Conservation (phyloP, 2,888 invertebrate species). For the Agriopis leucophaearia region DNA sequence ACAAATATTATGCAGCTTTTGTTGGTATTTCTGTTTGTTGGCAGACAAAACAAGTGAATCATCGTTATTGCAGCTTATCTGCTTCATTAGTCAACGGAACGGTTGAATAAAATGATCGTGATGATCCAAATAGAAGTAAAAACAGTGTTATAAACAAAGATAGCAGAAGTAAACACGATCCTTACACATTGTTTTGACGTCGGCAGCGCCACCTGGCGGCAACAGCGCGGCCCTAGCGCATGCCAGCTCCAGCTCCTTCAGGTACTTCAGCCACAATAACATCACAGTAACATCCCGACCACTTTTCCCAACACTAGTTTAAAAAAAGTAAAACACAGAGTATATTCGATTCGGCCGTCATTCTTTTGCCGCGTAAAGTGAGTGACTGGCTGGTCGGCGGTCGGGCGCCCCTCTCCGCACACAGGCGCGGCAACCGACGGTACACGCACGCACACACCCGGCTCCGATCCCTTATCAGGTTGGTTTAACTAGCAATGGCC, state of each 20-base stretch:
- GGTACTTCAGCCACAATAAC: slow-evolving; percentile 83
- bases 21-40: slow-evolving; percentile 38
- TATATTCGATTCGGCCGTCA: slow-evolving; percentile 69
- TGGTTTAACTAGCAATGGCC: slow-evolving; percentile 86
- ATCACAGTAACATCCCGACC: slow-evolving; percentile 67
- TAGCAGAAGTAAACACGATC: slow-evolving; percentile 53
- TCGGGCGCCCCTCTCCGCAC: slow-evolving; percentile 74
- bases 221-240: slow-evolving; percentile 69
- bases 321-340: slow-evolving; percentile 46
- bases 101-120: slow-evolving; percentile 24
- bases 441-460: slow-evolving; percentile 66
- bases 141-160: slow-evolving; percentile 44
- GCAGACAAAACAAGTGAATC: slow-evolving; percentile 39
- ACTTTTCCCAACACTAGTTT: slow-evolving; percentile 52
- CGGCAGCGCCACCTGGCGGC: slow-evolving; percentile 76
- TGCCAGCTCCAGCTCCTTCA: slow-evolving; percentile 81
- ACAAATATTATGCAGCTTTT: slow-evolving; percentile 39
- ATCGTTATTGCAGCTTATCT: slow-evolving; percentile 29
- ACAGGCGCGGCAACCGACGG: slow-evolving; percentile 55
- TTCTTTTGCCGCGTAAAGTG: slow-evolving; percentile 83
- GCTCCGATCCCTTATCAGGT: slow-evolving; percentile 81
- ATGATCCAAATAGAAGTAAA: slow-evolving; percentile 35
- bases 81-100: slow-evolving; percentile 21
- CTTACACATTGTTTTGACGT: slow-evolving; percentile 83
- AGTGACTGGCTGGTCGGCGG: slow-evolving; percentile 79